Conservation (phyloP, 2,888 invertebrate species). For the Dryobotodes eremita region DNA sequence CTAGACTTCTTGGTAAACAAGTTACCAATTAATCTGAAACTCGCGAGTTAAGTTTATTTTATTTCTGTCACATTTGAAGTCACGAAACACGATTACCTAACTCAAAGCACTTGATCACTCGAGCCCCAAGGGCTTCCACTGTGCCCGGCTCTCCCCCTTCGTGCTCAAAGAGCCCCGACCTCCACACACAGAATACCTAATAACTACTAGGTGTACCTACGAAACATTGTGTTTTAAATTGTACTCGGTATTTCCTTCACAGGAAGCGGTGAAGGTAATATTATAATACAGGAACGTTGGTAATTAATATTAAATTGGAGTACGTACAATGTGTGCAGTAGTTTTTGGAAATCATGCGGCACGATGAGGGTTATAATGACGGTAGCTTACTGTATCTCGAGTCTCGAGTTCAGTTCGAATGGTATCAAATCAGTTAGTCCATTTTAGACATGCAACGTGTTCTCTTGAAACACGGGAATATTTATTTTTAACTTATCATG, state of each 20-base stretch:
- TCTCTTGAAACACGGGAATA: neutral
- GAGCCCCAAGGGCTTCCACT: constrained; percentile 36
- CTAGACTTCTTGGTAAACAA: neutral
- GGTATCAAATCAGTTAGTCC: neutral
- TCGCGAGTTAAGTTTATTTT: neutral
- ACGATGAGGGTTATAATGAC: neutral
- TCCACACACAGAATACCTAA: constrained; percentile 52
- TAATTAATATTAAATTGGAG: neutral
- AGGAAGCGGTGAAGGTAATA: neutral
- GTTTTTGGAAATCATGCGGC: neutral
- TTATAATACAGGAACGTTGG: neutral
- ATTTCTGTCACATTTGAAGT: constrained; percentile 19
- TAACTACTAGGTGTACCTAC: constrained; percentile 24
- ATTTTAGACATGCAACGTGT: neutral
- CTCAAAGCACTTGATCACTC: constrained; percentile 53
- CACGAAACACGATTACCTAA: constrained; percentile 39
- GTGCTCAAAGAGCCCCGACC: constrained; percentile 44
- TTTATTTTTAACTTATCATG: neutral
- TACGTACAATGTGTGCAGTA: too few species aligned
- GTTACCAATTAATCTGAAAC: neutral
- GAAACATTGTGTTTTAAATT: constrained; percentile 1
- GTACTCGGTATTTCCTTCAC: neutral
- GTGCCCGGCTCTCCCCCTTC: constrained; percentile 38
- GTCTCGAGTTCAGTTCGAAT: neutral
- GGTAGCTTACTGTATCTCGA: too few species aligned